Conservation (phyloP, 2,888 invertebrate genomes). For the Perithous albicinctus region DNA sequence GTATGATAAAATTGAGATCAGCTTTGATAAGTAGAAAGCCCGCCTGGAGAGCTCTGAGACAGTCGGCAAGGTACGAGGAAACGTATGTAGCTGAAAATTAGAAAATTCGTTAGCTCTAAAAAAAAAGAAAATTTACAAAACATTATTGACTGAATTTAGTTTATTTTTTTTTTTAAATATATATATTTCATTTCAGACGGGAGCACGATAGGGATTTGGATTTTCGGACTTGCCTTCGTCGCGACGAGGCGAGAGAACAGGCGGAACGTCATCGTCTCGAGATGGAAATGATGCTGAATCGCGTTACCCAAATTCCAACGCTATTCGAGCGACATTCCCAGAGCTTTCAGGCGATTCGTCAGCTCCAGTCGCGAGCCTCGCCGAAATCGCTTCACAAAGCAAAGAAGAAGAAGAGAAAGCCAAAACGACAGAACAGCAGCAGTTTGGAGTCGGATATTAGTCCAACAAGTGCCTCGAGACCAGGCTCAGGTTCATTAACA, state of each 20-base stretch:
- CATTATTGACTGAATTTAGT: background rate
- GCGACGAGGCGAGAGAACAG: constrained; percentile 89
- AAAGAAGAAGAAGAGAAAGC: constrained; percentile 73
- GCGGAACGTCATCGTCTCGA: constrained; percentile 89
- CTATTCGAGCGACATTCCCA: constrained; percentile 90
- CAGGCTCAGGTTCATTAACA: constrained; percentile 78
- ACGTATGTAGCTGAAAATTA: constrained; percentile 55
- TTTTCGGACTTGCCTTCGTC: constrained; percentile 88
- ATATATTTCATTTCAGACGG: constrained; percentile 74
- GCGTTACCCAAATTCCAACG: constrained; percentile 90
- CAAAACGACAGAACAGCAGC: constrained; percentile 72
- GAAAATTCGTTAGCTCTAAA: constrained; percentile 11
- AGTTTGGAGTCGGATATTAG: constrained; percentile 78
- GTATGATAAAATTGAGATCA: constrained; percentile 87
- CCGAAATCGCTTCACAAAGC: constrained; percentile 52
- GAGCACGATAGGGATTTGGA: constrained; percentile 89
- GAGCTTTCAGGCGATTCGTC: constrained; percentile 71
- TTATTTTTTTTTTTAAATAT: too few relatives aligned
- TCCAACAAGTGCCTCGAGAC: constrained; percentile 73
- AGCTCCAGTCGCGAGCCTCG: constrained; percentile 67
- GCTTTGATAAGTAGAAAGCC: constrained; percentile 88
- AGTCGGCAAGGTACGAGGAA: constrained; percentile 79
- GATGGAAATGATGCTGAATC: constrained; percentile 90
- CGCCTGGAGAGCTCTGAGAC: constrained; percentile 89
- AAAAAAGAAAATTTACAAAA: background rate